Conservation (phyloP, 2,888 invertebrate species). For the Microctonus brassicae region DNA sequence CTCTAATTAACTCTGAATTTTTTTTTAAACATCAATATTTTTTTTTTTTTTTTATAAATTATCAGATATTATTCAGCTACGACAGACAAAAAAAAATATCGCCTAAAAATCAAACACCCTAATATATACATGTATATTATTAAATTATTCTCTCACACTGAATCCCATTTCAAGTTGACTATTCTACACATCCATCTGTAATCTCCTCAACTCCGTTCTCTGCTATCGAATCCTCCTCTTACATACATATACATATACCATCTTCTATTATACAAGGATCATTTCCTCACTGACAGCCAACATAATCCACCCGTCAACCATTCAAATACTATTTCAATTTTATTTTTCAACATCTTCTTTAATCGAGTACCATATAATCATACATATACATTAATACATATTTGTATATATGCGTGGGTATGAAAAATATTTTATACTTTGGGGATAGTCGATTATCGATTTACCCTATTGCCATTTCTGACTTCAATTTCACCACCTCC, state of each 20-base stretch:
- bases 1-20: no score
- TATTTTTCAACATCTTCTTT: constrained; percentile 22
- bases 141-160: not conserved
- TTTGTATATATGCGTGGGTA: constrained; percentile 41
- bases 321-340: constrained; percentile 39
- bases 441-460: constrained; percentile 27
- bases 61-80: no score
- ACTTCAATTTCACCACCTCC: not conserved
- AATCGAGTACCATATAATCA: not conserved
- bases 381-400: not conserved
- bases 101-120: no score
- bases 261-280: constrained; percentile 28
- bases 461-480: not conserved
- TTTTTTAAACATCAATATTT: no score
- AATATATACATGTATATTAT: no score
- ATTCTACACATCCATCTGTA: not conserved
- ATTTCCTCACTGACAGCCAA: constrained; percentile 34
- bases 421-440: no score
- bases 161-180: not conserved
- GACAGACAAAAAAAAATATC: no score
- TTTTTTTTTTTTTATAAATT: no score
- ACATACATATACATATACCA: constrained; percentile 21
- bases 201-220: not conserved
- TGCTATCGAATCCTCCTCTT: constrained; percentile 12
- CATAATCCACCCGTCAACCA: constrained; percentile 25